Evolutionary conservation across 2,113 vertebrate genomes (phyloP).

Genomic region (Smithornis capensis): DNA sequence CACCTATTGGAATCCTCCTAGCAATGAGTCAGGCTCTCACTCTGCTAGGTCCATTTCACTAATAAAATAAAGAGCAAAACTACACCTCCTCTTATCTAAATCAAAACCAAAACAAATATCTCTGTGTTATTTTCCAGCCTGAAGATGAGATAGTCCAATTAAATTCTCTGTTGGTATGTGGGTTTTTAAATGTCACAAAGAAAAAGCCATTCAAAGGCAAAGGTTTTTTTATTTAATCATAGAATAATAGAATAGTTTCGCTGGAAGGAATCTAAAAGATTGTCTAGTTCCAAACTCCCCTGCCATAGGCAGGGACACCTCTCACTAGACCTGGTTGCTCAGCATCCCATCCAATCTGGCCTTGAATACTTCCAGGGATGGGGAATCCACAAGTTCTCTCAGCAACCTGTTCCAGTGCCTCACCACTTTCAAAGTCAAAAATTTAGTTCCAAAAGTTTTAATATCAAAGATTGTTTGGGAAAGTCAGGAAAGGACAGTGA

Average conservation of each 20-base stretch:
- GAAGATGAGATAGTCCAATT: not conserved
- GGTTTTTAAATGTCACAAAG: not conserved
- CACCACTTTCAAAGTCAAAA: not conserved
- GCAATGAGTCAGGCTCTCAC: not conserved
- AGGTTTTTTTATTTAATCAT: not conserved
- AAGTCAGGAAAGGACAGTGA: constrained; percentile 1
- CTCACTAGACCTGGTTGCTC: not conserved
- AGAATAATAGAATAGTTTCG: not conserved
- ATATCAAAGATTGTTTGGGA: not conserved
- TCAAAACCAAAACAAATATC: not conserved
- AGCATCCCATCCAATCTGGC: not conserved
- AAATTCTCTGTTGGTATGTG: not conserved
- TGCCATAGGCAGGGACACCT: not conserved
- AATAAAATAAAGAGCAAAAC: not conserved
- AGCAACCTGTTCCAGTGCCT: not conserved
- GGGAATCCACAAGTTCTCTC: not conserved
- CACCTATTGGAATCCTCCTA: not conserved
- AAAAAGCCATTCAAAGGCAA: not conserved
- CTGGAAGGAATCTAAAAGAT: not conserved
- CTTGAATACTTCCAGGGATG: not conserved
- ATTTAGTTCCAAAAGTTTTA: not conserved
- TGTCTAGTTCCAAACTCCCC: not conserved
- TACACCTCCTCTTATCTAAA: not conserved
- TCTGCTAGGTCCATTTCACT: not conserved
- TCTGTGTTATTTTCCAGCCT: not conserved